phyloP scores from a whole-genome alignment of 1,140 invertebrate genomes.

The Forficula auricularia region DNA sequence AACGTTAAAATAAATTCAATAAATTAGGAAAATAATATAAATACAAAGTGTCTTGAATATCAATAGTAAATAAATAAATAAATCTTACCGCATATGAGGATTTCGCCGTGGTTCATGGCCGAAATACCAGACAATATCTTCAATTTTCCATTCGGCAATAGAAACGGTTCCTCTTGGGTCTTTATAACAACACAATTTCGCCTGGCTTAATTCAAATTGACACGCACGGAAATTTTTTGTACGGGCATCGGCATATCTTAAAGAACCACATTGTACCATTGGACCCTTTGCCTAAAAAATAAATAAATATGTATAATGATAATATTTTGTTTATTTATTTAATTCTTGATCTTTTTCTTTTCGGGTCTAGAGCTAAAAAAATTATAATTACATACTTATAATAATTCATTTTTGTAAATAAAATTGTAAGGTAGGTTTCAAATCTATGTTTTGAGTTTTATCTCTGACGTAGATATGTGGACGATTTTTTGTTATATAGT shows the following conservation, averaged over 20 bases:
- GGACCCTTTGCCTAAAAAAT: slow-evolving; percentile 32
- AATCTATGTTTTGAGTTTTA: too few relatives aligned
- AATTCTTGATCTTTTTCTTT: neutral
- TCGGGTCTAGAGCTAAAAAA: too few relatives aligned
- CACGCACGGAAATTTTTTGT: slow-evolving; percentile 56
- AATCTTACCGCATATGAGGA: slow-evolving; percentile 44
- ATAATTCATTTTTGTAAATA: too few relatives aligned
- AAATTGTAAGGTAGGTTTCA: too few relatives aligned
- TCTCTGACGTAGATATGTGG: too few relatives aligned
- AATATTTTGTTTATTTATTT: slow-evolving; percentile 1
- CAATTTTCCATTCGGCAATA: slow-evolving; percentile 52
- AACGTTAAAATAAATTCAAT: neutral
- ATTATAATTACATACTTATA: too few relatives aligned
- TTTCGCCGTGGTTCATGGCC: slow-evolving; percentile 62
- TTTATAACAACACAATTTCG: slow-evolving; percentile 61
- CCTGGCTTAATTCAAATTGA: slow-evolving; percentile 60
- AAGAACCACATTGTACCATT: slow-evolving; percentile 42
- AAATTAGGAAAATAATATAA: neutral
- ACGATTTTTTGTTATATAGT: too few relatives aligned
- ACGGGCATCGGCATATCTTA: slow-evolving; percentile 59
- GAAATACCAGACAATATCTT: slow-evolving; percentile 64
- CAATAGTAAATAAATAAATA: slow-evolving; percentile 1
- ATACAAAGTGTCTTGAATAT: neutral
- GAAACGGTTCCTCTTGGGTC: slow-evolving; percentile 47
- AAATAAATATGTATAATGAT: slow-evolving; percentile 8